Evolutionary conservation across 2,888 invertebrate genomes (phyloP), one percentile per base, ranked within the genome.

Genomic region (Petrolisthes manimaculis): DNA sequence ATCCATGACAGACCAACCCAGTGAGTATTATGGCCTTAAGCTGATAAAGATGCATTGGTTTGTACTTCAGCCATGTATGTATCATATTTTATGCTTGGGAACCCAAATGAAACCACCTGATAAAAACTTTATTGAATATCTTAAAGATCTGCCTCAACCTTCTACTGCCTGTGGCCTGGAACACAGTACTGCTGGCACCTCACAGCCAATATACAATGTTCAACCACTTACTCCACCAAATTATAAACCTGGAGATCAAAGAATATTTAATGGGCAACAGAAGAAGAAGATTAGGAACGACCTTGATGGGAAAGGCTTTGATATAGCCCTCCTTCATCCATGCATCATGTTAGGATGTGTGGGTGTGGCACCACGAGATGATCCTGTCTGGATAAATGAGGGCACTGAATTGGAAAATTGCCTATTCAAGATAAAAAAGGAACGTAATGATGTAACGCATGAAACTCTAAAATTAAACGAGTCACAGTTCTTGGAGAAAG

Each of bases 361-460:
- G n/a, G 24, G 24, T 9, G 79, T 79, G 53, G 79, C 79, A 18
- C 5, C 18, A 14, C n/a, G 54, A 18, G 55, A 55, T 5, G n/a
- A 54, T 12, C 4, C 14, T 5, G 55, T 18, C 18, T 79, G 79
- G 79, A 5, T 4, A 55, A 18, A 3, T 5, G 53, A 54, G 9
- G 55, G 55, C 24, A n/a, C 55, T 21, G 79, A 79, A 79, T n/a
- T 79, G 55, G 79, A 79, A n/a, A 55, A 79, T 37, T 79, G 55
- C n/a, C 1, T 79, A 4, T 54, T 5, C n/a, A 4, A 5, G 14
- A 55, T 79, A 79, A 79, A 79, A 55, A 12, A 79, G 9, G 3
- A 55, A n/a, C 53, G 79, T 8, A 79, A 79, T 21, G 55, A 14
- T 54, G 79, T 37, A 5, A 21, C 54, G 53, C 79, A 79, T 55